These are phyloP conservation scores for Diadema setosum DNA, from an alignment of 35 echinoderm and acorn worm genomes.

Conservation along the genomic window DNA sequence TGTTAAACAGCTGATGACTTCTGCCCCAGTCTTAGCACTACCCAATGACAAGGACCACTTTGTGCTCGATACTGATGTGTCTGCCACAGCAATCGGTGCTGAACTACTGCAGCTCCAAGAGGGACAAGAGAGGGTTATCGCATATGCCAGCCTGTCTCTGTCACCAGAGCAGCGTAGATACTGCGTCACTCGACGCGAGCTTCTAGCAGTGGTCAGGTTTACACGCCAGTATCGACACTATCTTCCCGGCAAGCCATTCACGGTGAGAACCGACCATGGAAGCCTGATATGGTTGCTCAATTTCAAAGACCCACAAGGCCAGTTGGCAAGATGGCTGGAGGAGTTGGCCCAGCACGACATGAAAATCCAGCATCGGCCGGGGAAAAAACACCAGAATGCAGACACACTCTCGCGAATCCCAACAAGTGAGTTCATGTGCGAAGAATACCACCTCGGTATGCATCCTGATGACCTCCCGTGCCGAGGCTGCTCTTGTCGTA, in stretches of 20 bases:
- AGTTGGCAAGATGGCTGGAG: conserved; percentile 17
- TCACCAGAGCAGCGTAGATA: neutral
- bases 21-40: neutral
- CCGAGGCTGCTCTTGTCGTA: too few species aligned
- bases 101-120: neutral
- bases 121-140: neutral
- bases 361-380: neutral
- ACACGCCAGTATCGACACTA: neutral
- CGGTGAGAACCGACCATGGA: conserved; percentile 8
- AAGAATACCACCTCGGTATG: too few species aligned
- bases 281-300: neutral
- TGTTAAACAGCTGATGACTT: neutral
- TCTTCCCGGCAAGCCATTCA: neutral
- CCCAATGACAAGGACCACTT: neutral
- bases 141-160: neutral
- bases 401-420: neutral
- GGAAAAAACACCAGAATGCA: neutral
- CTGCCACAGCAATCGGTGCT: neutral
- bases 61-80: conserved; percentile 37
- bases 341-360: neutral
- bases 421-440: too few species aligned
- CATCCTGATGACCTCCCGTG: too few species aligned
- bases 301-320: conserved; percentile 35
- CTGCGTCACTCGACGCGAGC: conserved; percentile 28
- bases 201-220: neutral